These are phyloP conservation scores for Gallinago paraguaiae DNA, from an alignment of 2,113 vertebrate species.

Conservation along the genomic window DNA sequence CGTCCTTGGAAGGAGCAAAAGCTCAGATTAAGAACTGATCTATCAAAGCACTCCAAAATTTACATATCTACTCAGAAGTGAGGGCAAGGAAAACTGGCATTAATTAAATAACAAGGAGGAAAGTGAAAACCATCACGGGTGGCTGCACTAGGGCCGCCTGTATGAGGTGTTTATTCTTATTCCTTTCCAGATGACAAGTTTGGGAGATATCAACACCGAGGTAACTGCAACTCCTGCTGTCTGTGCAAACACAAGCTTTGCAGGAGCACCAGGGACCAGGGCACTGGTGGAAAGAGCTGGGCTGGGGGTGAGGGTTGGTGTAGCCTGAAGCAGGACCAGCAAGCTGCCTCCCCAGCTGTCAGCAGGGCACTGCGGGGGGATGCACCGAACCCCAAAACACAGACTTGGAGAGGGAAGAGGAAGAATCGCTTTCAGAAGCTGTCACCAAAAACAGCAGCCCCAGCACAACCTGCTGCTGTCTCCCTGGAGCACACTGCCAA, in stretches of 20 bases:
- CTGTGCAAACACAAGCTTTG: background rate
- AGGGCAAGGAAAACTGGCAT: background rate
- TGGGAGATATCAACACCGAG: background rate
- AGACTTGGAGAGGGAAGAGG: background rate
- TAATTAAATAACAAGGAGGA: background rate
- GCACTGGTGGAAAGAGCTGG: background rate
- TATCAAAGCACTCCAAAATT: background rate
- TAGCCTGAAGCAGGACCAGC: background rate
- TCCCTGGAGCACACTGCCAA: fast-evolving
- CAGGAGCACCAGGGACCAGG: background rate
- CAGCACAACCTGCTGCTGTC: background rate
- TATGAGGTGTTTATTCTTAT: background rate
- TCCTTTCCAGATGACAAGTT: background rate
- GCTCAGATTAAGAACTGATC: background rate
- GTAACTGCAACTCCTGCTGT: background rate
- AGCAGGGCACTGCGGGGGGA: background rate
- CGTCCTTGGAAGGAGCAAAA: background rate
- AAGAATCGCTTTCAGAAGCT: background rate
- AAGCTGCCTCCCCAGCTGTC: background rate
- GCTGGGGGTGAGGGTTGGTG: fast-evolving
- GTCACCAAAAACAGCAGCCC: background rate
- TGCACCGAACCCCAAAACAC: fast-evolving
- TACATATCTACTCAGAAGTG: background rate
- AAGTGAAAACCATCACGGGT: background rate
- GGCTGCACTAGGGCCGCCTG: background rate